Evolutionary conservation across 2,888 invertebrate genomes (phyloP).

Genomic region (Nebria salina): DNA sequence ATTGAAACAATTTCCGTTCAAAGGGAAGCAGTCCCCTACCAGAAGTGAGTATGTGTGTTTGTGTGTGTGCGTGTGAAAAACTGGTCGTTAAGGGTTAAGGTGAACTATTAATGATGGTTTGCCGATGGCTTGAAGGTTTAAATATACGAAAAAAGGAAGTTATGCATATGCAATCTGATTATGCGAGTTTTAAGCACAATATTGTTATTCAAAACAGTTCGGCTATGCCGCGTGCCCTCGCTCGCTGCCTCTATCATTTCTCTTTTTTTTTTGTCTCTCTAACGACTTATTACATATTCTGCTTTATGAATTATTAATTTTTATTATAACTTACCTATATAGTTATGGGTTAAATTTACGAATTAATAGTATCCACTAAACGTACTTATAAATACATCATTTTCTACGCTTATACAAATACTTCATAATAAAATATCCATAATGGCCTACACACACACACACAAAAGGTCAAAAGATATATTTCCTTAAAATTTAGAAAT

Average conservation of each 20-base stretch:
- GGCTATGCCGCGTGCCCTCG: not conserved
- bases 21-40: not conserved
- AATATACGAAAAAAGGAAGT: conserved; percentile 33
- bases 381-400: not conserved
- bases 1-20: not conserved
- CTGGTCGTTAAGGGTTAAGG: not conserved
- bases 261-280: not conserved
- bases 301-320: not conserved
- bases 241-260: not conserved
- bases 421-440: no score
- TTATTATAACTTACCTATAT: not conserved
- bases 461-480: no score
- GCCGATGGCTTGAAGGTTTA: not conserved
- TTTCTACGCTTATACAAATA: not conserved
- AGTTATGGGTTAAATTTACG: not conserved
- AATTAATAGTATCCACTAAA: not conserved
- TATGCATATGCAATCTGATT: conserved; percentile 37
- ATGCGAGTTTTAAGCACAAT: not conserved
- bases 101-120: conserved; percentile 40
- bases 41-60: not conserved
- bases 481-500: no score
- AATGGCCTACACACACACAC: no score
- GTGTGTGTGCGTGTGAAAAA: conserved; percentile 6
- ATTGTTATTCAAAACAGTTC: conserved; percentile 21
- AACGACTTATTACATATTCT: not conserved